A percentile compares a stretch with the other conserved stretches of the same genome.
These are phyloP conservation scores for Osedax fenrisi DNA, from an alignment of 2,888 invertebrate species.

Conservation along the genomic window DNA sequence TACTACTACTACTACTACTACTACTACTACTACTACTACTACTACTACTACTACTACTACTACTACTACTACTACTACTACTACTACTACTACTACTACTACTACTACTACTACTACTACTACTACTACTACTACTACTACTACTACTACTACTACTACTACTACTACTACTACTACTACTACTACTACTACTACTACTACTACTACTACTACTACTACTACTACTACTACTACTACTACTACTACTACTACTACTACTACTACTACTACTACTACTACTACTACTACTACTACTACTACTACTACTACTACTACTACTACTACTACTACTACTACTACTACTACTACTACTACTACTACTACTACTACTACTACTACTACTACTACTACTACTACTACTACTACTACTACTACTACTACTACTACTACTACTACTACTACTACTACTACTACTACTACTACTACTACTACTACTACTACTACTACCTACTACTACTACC, in stretches of 20 bases:
- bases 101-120: background rate
- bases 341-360: background rate
- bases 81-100: background rate
- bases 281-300: background rate
- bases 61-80: background rate
- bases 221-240: background rate
- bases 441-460: background rate
- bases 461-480: background rate
- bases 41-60: background rate
- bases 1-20: background rate
- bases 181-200: background rate
- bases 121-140: background rate
- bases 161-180: background rate
- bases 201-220: no score
- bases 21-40: background rate
- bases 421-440: background rate
- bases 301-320: background rate
- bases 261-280: background rate
- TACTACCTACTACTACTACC: no score
- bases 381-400: background rate
- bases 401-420: background rate
- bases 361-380: background rate
- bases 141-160: conserved; percentile 15
- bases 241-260: background rate
- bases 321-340: background rate